Base-by-base conservation (phyloP, 2,888 invertebrate species). In the Psococerastis gibbosa region DNA sequence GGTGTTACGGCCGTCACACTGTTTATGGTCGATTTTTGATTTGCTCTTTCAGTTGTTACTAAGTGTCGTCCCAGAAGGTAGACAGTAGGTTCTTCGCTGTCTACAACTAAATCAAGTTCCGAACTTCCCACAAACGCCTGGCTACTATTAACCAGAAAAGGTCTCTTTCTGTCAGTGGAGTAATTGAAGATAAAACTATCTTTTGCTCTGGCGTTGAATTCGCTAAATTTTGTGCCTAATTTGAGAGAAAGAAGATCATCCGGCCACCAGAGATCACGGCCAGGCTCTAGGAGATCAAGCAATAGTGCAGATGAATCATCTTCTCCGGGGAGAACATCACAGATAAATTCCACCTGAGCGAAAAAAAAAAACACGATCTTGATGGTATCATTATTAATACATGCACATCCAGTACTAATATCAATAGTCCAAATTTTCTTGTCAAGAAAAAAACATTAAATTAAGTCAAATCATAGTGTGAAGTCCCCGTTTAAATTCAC, bases 311-410 rank as follows among this genome's bases (percentile, higher is more conserved):
- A 13, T 33, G 33, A 17, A 20, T 38, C 20, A 20, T 15, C 38
- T 3, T 38, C 9, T 5, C 20, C 5, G 5, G 13, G n/a, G 5
- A 20, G 13, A n/a, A 13, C 50, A 42, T 50, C 51, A 46, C 56
- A 57, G 52, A 51, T 55, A 47, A 58, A 53, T 35, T 55, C 54
- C 20, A 57, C 54, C 49, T 54, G 50, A 27, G 13, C 20, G n/a
- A 38, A n/a, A n/a, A n/a, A n/a, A n/a, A n/a, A n/a, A n/a, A n/a
- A n/a, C n/a, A n/a, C n/a, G n/a, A n/a, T n/a, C n/a, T n/a, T n/a
- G n/a, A n/a, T n/a, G n/a, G n/a, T n/a, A n/a, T n/a, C n/a, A n/a
- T n/a, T n/a, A n/a, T n/a, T n/a, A n/a, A n/a, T n/a, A n/a, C n/a
- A n/a, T n/a, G n/a, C n/a, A n/a, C n/a, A n/a, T n/a, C n/a, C n/a